phyloP scores from a whole-genome alignment of 2,113 vertebrate species.

The Upupa epops region DNA sequence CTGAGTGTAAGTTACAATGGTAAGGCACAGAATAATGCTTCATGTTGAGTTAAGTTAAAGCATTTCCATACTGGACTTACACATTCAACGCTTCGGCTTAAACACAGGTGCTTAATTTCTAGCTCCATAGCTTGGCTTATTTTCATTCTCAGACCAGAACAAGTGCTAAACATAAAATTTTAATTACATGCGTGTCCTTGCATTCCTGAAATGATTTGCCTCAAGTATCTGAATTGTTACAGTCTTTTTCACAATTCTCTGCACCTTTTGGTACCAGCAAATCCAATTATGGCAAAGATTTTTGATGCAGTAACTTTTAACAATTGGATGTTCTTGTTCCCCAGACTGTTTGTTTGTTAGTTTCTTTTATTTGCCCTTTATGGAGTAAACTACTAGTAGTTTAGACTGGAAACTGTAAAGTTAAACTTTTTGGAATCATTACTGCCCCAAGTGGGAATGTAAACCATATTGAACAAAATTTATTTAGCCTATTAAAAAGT shows the following conservation, averaged over 20 bases:
- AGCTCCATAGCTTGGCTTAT: neutral
- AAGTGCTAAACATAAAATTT: neutral
- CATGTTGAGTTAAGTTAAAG: neutral
- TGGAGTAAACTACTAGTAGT: constrained; percentile 59
- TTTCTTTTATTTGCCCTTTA: constrained; percentile 52
- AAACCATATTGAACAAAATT: constrained; percentile 81
- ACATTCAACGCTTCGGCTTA: neutral
- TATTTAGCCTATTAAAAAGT: constrained; percentile 81
- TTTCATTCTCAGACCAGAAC: neutral
- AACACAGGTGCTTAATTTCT: neutral
- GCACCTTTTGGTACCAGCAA: neutral
- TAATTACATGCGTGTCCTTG: neutral
- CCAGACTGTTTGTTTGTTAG: neutral
- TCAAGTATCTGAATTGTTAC: neutral
- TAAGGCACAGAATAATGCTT: neutral
- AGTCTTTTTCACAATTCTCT: neutral
- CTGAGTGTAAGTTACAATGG: neutral
- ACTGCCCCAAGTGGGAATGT: constrained; percentile 78
- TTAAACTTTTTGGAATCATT: constrained; percentile 75
- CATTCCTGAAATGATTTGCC: neutral
- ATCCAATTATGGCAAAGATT: neutral
- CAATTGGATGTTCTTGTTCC: neutral
- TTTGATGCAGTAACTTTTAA: neutral
- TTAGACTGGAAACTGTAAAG: constrained; percentile 72
- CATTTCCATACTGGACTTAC: neutral